Evolutionary conservation across 2,888 invertebrate genomes (phyloP), one percentile per base, ranked within the genome.

Genomic region (Falcaria lacertinaria): DNA sequence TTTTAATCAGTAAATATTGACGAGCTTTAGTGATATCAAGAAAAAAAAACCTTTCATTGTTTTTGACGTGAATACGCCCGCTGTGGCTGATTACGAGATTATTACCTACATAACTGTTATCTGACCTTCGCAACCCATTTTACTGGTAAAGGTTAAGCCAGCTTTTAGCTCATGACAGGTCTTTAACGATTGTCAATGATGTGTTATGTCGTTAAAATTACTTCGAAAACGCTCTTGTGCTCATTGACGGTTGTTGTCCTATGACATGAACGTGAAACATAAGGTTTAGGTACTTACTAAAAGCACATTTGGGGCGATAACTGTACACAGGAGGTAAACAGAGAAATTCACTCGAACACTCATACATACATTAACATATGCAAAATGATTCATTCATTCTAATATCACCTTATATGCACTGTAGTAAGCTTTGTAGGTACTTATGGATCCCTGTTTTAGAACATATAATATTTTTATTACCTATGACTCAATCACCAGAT

Each of bases 291-390:
- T 6, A 28, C 8, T 28, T 7, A 60, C 61, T 47, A 50, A 66
- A 62, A 70, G 52, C 64, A 64, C 61, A 76, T 73, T 66, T 62
- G 56, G 69, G 61, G 56, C 69, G 53, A 42, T 77, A 75, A 73
- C 74, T 69, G 73, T 73, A 72, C 55, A 67, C 51, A 47, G 45
- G 48, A 57, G 46, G 42, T 44, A 36, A 43, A 37, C 42, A 33
- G 25, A 15, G 22, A 41, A 42, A 44, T 55, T 59, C 47, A 50
- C 40, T 44, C 43, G 54, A 60, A 66, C 48, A 57, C 48, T 60
- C 50, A 59, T 51, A 49, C 40, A 41, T 28, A 28, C 19, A 13
- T 4, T 19, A 39, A 34, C 64, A 69, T 65, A 34, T 50, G 50
- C 47, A 54, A 25, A 41, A 40, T 71, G 70, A 72, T 50, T 71